Conservation (phyloP, 2,888 invertebrate species). For the Gortyna flavago region DNA sequence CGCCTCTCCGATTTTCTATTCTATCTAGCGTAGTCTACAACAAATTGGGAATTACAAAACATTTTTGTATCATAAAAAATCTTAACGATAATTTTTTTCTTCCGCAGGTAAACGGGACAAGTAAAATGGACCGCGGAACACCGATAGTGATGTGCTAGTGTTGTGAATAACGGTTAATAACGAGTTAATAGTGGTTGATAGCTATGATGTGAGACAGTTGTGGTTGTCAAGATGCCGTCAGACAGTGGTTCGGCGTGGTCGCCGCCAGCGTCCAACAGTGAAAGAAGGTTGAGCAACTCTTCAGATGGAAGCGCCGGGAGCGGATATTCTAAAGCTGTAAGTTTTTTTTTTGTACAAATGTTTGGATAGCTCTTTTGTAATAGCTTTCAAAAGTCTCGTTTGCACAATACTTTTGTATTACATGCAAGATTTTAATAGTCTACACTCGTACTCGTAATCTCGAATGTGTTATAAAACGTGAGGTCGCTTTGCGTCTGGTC, state of each 20-base stretch:
- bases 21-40: conserved; percentile 56
- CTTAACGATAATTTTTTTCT: conserved; percentile 64
- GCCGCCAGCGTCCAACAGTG: conserved; percentile 86
- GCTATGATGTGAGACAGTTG: conserved; percentile 85
- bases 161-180: conserved; percentile 74
- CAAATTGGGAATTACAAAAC: conserved; percentile 58
- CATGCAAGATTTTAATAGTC: conserved; percentile 48
- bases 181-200: conserved; percentile 70
- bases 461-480: conserved; percentile 51
- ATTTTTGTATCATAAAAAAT: conserved; percentile 52
- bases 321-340: conserved; percentile 88
- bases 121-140: conserved; percentile 79
- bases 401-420: conserved; percentile 52
- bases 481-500: conserved; percentile 26
- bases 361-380: conserved; percentile 47
- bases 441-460: conserved; percentile 43
- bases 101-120: conserved; percentile 81
- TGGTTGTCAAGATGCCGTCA: conserved; percentile 85
- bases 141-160: conserved; percentile 84
- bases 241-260: conserved; percentile 88
- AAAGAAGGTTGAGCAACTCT: conserved; percentile 88
- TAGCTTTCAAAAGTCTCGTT: conserved; percentile 51
- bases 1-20: conserved; percentile 50
- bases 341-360: conserved; percentile 65
- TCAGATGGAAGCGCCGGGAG: conserved; percentile 89